Percentiles rank a stretch among this genome's conserved stretches.
Conservation (phyloP, 2,797 vertebrate species). For the Phrynocephalus vlangalii region DNA sequence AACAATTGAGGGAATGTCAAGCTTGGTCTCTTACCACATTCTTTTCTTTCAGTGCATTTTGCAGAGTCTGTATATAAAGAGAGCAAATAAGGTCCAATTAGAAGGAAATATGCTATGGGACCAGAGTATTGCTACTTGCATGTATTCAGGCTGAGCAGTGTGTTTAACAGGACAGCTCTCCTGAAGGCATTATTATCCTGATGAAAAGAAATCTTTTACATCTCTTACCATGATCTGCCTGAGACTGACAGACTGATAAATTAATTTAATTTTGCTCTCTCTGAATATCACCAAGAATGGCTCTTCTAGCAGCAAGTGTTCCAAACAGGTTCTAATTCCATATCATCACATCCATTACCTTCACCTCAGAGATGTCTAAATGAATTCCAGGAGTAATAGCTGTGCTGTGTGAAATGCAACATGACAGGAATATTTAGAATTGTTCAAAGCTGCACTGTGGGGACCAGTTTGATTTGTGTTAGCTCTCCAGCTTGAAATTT, state of each 20-base stretch:
- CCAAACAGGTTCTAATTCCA: slow-evolving; percentile 66
- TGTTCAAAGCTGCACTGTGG: slow-evolving; percentile 38
- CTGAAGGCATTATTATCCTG: slow-evolving; percentile 65
- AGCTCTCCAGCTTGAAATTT: slow-evolving; percentile 18
- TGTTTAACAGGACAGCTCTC: slow-evolving; percentile 55
- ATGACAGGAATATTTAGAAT: slow-evolving; percentile 63
- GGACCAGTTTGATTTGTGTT: slow-evolving; percentile 43
- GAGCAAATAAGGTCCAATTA: slow-evolving; percentile 45
- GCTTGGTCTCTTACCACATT: no score
- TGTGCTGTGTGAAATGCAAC: slow-evolving; percentile 64
- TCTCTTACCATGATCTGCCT: slow-evolving; percentile 48
- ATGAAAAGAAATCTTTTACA: slow-evolving; percentile 60
- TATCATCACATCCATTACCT: slow-evolving; percentile 58
- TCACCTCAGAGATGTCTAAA: slow-evolving; percentile 65
- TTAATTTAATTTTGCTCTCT: slow-evolving; percentile 67
- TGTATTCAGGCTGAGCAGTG: slow-evolving; percentile 52
- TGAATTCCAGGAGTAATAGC: slow-evolving; percentile 43
- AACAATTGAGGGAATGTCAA: no score
- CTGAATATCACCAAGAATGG: slow-evolving; percentile 49
- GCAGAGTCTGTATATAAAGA: not conserved
- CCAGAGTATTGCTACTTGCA: slow-evolving; percentile 34
- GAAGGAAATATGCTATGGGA: slow-evolving; percentile 31
- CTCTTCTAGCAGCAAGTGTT: slow-evolving; percentile 47
- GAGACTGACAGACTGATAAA: slow-evolving; percentile 62
- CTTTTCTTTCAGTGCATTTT: slow-evolving; percentile 46